Evolutionary conservation across 2,888 invertebrate species (phyloP).

Genomic region (Sarcophaga rosellei): DNA sequence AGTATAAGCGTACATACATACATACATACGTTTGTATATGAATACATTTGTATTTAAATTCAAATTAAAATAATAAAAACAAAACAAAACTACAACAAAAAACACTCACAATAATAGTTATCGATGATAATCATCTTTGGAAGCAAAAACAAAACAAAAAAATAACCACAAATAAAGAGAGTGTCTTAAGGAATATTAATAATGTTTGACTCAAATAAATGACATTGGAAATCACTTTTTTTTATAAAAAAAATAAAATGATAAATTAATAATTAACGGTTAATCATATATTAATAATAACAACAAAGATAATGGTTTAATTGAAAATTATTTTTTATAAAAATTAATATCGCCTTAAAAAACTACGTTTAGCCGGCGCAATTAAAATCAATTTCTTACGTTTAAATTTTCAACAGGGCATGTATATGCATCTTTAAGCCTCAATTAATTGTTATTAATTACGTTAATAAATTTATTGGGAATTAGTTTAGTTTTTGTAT

Average conservation of each 20-base stretch:
- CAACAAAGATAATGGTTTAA: conserved; percentile 3
- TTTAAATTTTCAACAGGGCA: not conserved
- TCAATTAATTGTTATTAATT: conserved; percentile 19
- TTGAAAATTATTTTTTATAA: conserved; percentile 1
- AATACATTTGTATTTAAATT: conserved; percentile 13
- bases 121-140: conserved; percentile 43
- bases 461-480: conserved; percentile 26
- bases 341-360: conserved; percentile 26
- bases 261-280: not conserved
- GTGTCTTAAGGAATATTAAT: conserved; percentile 34
- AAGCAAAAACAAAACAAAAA: not conserved
- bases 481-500: not conserved
- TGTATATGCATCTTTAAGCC: not conserved
- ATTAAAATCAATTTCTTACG: conserved; percentile 27
- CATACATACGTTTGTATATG: not conserved
- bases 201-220: not conserved
- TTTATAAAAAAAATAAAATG: not conserved
- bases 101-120: conserved; percentile 1
- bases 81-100: not conserved
- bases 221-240: conserved; percentile 5
- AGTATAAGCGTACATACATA: not conserved
- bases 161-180: not conserved
- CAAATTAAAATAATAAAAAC: not conserved
- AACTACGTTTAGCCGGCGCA: conserved; percentile 41
- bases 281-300: not conserved